Percentiles rank a stretch among this genome's conserved stretches.
These are phyloP conservation scores for Noctilio leporinus DNA, from an alignment of 2,113 vertebrate genomes.

Conservation along the genomic window DNA sequence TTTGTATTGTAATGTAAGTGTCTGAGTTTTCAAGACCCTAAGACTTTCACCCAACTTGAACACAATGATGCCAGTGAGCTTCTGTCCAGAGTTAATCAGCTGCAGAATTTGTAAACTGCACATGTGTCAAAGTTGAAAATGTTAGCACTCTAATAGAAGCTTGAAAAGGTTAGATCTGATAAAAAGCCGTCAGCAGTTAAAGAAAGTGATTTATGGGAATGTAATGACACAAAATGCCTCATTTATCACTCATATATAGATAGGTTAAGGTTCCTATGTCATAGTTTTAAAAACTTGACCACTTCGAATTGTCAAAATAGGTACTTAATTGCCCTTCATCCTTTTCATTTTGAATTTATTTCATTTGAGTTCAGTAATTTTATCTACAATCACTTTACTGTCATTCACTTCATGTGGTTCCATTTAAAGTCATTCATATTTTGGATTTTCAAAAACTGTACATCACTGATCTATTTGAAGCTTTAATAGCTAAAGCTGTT, in stretches of 20 bases:
- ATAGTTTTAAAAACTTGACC: constrained; percentile 94
- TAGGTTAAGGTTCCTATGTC: constrained; percentile 92
- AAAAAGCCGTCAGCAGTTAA: constrained; percentile 97
- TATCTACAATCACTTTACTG: constrained; percentile 70
- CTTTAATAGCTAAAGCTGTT: constrained; percentile 78
- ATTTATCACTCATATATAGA: constrained; percentile 95
- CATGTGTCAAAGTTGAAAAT: constrained; percentile 98
- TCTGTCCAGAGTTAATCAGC: constrained; percentile 94
- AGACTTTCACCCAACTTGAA: constrained; percentile 78
- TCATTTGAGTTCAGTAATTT: constrained; percentile 76
- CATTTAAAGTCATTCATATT: constrained; percentile 78
- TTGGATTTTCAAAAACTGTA: constrained; percentile 74
- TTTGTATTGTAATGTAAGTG: constrained; percentile 59
- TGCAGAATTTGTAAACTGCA: constrained; percentile 95
- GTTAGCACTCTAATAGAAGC: constrained; percentile 96
- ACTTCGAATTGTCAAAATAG: constrained; percentile 87
- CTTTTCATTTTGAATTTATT: constrained; percentile 81
- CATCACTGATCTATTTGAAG: constrained; percentile 72
- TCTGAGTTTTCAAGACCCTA: constrained; percentile 66
- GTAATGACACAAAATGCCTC: constrained; percentile 98
- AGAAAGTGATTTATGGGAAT: constrained; percentile 97
- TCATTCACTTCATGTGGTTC: constrained; percentile 76
- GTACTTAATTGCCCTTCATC: constrained; percentile 82
- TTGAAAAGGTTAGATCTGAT: constrained; percentile 99
- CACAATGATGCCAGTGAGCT: constrained; percentile 78